Evolutionary conservation across 2,888 invertebrate genomes (phyloP).

Genomic region (Coelinius sp.): DNA sequence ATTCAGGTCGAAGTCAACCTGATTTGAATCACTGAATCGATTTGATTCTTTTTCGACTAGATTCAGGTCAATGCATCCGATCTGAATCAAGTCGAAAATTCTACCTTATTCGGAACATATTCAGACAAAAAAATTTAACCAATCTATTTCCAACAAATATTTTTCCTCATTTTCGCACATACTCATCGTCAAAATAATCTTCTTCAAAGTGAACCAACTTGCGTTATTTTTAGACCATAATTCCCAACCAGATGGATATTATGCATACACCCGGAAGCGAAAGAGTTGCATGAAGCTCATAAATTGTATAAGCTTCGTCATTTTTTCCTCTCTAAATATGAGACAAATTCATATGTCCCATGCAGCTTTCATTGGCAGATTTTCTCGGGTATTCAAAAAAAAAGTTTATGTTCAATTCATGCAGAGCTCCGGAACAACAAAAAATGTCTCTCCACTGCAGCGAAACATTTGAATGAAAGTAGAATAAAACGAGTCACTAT

Average conservation of each 20-base stretch:
- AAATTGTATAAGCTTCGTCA: slow-evolving; percentile 1
- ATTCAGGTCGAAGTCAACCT: too few species aligned
- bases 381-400: not conserved
- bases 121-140: too few species aligned
- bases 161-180: not conserved
- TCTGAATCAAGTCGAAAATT: too few species aligned
- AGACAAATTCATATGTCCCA: not conserved
- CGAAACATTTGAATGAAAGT: too few species aligned
- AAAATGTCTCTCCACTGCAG: not conserved
- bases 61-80: too few species aligned
- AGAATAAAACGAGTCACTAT: too few species aligned
- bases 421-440: not conserved
- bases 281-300: slow-evolving; percentile 13
- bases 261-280: slow-evolving; percentile 19
- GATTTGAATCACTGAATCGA: too few species aligned
- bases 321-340: not conserved
- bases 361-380: slow-evolving; percentile 1
- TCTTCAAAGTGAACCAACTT: not conserved
- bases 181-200: not conserved
- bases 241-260: not conserved
- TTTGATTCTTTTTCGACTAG: too few species aligned
- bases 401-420: not conserved
- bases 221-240: not conserved
- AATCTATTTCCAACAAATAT: too few species aligned
- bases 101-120: too few species aligned